Evolutionary conservation across 2,888 invertebrate species (phyloP), one percentile per base, ranked within the genome.

Genomic region (Drosophila emarginata): DNA sequence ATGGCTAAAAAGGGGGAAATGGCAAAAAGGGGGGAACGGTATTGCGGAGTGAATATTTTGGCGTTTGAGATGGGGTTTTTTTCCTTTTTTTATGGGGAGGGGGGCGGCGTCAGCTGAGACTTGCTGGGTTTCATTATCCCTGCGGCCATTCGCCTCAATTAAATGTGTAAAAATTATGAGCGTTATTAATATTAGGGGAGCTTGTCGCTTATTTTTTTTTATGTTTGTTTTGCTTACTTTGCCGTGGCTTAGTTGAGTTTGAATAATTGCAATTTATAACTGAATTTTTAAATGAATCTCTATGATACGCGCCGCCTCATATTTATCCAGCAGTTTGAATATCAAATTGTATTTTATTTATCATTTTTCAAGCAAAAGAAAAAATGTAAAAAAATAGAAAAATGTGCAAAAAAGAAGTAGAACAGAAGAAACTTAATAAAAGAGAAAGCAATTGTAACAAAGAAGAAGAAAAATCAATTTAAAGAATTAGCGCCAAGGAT

Each of bases 161-260:
- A 77, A 78, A 79, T 80, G 72, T 72, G 77, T 77, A 69, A 80
- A 45, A 77, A 78, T 78, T 80, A 77, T 80, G 78, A 80, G 80
- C 72, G 72, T 68, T 78, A 80, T 80, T 78, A 80, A 78, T 80
- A 71, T 77, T 45, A 45, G 66, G 61, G 11, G 56, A 62, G 39
- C 37, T 32, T 54, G 52, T 54, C 45, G 50, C 37, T 64, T 61
- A 32, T 18, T 56, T 40, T 11, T 15, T 18, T 54, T 15, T 2
- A 11, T 45, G 2, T 45, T 18, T 21, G 6, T 45, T 45, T 9
- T 45, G 14, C 11, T 45, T 45, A 9, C 9, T 18, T 53, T 68
- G 62, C 28, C 63, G 54, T 21, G 53, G 73, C 64, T 76, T 71
- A 65, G 60, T 71, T 78, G 66, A 54, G 40, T 65, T 74, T 78